Evolutionary conservation across 2,113 vertebrate species (phyloP).

Genomic region (Beaufortia kweichowensis): DNA sequence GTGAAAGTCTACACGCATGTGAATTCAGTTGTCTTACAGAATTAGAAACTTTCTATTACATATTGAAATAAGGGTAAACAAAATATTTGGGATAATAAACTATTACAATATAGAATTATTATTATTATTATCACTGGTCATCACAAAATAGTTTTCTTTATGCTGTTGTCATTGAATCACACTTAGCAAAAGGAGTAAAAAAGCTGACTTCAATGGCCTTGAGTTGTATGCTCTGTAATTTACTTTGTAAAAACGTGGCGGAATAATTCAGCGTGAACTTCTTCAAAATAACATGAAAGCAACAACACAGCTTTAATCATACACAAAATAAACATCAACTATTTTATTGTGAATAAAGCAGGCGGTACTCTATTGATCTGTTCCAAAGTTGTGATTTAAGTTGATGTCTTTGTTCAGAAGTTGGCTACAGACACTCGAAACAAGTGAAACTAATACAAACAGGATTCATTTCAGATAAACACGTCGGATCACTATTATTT

Average conservation of each 20-base stretch:
- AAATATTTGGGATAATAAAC: neutral
- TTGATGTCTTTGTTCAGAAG: neutral
- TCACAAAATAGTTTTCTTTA: constrained; percentile 86
- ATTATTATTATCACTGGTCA: constrained; percentile 59
- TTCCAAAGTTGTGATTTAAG: neutral
- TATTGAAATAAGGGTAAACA: neutral
- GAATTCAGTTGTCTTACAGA: neutral
- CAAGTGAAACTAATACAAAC: constrained; percentile 26
- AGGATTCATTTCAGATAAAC: constrained; percentile 39
- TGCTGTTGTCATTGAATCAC: constrained; percentile 84
- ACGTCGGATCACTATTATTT: constrained; percentile 34
- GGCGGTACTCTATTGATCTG: neutral
- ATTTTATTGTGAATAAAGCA: neutral
- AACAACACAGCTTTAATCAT: neutral
- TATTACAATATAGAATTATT: neutral
- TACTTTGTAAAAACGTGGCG: constrained; percentile 67
- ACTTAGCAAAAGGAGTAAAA: constrained; percentile 78
- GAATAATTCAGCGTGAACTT: neutral
- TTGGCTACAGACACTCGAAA: neutral
- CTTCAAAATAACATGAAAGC: neutral
- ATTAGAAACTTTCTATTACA: neutral
- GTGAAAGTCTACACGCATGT: neutral
- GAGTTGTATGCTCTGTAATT: constrained; percentile 79
- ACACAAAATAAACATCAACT: no score
- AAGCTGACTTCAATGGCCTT: constrained; percentile 81